These are phyloP conservation scores for Papilio glaucus DNA, from an alignment of 1,140 invertebrate species.

Conservation along the genomic window DNA sequence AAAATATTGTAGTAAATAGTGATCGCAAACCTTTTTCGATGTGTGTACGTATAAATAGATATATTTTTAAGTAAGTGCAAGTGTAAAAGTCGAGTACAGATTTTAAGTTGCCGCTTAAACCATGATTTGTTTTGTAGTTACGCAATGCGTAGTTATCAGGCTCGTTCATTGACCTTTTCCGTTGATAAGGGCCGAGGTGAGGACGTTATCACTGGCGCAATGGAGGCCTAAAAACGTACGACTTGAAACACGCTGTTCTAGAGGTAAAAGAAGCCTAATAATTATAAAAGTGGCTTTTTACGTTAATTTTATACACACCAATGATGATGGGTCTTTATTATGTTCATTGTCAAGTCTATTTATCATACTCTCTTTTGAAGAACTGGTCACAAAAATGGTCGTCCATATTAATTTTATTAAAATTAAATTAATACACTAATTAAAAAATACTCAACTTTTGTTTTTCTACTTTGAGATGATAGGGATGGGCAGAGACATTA, in stretches of 20 bases:
- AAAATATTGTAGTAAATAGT: too few relatives aligned
- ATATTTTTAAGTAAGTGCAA: slow-evolving; percentile 27
- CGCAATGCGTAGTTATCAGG: slow-evolving; percentile 52
- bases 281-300: not conserved
- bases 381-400: too few relatives aligned
- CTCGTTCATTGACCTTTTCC: slow-evolving; percentile 56
- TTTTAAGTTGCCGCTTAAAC: slow-evolving; percentile 37
- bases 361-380: too few relatives aligned
- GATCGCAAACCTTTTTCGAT: too few relatives aligned
- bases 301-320: too few relatives aligned
- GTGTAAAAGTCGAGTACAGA: slow-evolving; percentile 24
- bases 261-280: slow-evolving; percentile 54
- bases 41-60: not conserved
- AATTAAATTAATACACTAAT: too few relatives aligned
- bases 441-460: too few relatives aligned
- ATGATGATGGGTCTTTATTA: too few relatives aligned
- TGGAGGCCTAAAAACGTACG: slow-evolving; percentile 68
- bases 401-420: too few relatives aligned
- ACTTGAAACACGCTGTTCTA: slow-evolving; percentile 49
- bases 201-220: slow-evolving; percentile 72
- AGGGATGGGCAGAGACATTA: too few relatives aligned
- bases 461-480: too few relatives aligned
- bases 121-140: slow-evolving; percentile 39
- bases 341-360: too few relatives aligned
- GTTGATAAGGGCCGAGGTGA: slow-evolving; percentile 68